Evolutionary conservation across 2,113 vertebrate genomes (phyloP).

Genomic region (Hippocampus barbouri): DNA sequence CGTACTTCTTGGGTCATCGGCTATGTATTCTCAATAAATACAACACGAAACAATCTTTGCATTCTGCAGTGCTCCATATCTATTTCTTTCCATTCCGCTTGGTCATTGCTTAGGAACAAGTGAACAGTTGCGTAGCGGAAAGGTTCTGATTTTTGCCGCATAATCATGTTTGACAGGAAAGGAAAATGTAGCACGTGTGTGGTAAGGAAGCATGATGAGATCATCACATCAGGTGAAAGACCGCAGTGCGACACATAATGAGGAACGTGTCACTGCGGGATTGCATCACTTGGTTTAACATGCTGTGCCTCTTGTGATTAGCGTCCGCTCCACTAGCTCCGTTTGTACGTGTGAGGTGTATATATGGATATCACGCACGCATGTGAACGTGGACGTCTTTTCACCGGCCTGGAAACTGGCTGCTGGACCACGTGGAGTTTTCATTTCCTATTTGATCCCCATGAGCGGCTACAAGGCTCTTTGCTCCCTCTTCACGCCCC

Average conservation of each 20-base stretch:
- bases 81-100: background rate
- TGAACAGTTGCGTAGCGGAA: constrained; percentile 18
- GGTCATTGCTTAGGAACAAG: constrained; percentile 15
- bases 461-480: constrained; percentile 21
- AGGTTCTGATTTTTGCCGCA: background rate
- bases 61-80: background rate
- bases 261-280: constrained; percentile 34
- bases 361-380: constrained; percentile 6
- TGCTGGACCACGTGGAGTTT: constrained; percentile 60
- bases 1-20: background rate
- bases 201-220: constrained; percentile 2
- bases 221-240: constrained; percentile 9
- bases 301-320: constrained; percentile 20
- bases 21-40: background rate
- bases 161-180: constrained; percentile 36
- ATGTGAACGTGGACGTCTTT: constrained; percentile 7
- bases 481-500: background rate
- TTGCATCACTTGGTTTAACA: constrained; percentile 27
- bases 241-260: constrained; percentile 31
- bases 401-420: constrained; percentile 25
- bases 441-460: constrained; percentile 44
- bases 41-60: background rate
- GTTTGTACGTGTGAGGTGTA: constrained; percentile 10
- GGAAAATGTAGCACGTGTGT: background rate
- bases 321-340: constrained; percentile 24